A percentile compares a stretch with the other conserved stretches of the same genome.
These are phyloP conservation scores for Brachyopa scutellaris DNA, from an alignment of 2,888 invertebrate species.

Conservation along the genomic window DNA sequence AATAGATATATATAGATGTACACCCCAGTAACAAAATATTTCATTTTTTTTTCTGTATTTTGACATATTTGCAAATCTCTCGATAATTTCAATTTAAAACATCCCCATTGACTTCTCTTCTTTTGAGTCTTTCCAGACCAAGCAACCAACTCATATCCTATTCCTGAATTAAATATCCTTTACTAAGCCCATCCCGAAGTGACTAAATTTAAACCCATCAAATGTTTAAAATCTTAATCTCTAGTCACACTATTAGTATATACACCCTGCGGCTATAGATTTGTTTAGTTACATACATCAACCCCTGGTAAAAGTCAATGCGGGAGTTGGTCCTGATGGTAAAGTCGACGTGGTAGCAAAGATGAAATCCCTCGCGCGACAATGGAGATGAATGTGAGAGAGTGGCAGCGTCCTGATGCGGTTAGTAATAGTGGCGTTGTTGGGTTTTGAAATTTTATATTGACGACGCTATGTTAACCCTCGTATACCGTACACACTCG, in stretches of 20 bases:
- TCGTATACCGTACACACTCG: background rate
- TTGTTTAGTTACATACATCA: slow-evolving; percentile 35
- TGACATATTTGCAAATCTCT: too few species aligned
- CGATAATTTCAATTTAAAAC: too few species aligned
- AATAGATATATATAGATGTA: too few species aligned
- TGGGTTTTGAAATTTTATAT: slow-evolving; percentile 26
- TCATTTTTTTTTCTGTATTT: too few species aligned
- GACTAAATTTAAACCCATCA: too few species aligned
- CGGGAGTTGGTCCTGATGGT: background rate
- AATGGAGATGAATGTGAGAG: slow-evolving; percentile 31
- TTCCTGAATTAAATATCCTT: too few species aligned
- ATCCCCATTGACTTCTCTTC: too few species aligned
- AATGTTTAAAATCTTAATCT: slow-evolving; percentile 28
- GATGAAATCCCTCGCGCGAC: slow-evolving; percentile 41
- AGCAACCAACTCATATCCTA: too few species aligned
- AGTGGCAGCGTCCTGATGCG: background rate
- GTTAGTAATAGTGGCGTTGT: slow-evolving; percentile 5
- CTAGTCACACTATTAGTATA: slow-evolving; percentile 8
- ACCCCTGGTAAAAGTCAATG: background rate
- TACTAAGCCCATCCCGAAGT: too few species aligned
- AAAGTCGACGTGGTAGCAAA: slow-evolving; percentile 20
- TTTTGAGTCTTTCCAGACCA: too few species aligned
- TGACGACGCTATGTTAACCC: slow-evolving; percentile 24
- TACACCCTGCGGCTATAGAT: slow-evolving; percentile 17
- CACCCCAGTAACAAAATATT: too few species aligned